phyloP scores from a whole-genome alignment of 2,888 invertebrate genomes.

The Troglohyphantes excavatus region DNA sequence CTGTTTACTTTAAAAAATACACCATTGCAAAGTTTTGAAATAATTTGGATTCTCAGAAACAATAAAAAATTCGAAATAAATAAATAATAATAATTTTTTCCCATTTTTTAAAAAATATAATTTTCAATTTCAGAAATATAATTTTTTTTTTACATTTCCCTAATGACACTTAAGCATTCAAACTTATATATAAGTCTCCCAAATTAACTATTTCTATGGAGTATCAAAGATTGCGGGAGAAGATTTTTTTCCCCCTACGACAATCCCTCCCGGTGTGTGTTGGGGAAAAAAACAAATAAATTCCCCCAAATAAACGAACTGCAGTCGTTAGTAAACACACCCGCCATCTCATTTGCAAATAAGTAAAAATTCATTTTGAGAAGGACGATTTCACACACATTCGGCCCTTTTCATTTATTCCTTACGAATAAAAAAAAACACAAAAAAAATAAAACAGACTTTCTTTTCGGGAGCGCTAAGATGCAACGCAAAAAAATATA shows the following conservation, averaged over 20 bases:
- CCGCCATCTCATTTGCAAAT: background rate
- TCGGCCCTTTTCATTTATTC: background rate
- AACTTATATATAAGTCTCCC: background rate
- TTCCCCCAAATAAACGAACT: background rate
- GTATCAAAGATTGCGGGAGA: background rate
- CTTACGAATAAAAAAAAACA: constrained; percentile 5
- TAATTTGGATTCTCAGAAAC: no score
- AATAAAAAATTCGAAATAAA: no score
- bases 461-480: constrained; percentile 16
- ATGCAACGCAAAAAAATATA: no score
- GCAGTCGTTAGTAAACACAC: constrained; percentile 4
- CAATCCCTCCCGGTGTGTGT: no score
- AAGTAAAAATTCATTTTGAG: constrained; percentile 50
- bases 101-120: no score
- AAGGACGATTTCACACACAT: constrained; percentile 20
- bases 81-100: no score
- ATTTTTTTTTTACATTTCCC: no score
- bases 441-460: constrained; percentile 27
- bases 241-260: background rate
- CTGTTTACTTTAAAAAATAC: no score
- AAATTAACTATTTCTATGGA: background rate
- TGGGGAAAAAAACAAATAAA: no score
- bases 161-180: background rate
- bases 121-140: no score
- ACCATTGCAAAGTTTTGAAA: no score